Base-by-base conservation (phyloP, 92 coral and sea anemone genomes). In the Porites evermanni region DNA sequence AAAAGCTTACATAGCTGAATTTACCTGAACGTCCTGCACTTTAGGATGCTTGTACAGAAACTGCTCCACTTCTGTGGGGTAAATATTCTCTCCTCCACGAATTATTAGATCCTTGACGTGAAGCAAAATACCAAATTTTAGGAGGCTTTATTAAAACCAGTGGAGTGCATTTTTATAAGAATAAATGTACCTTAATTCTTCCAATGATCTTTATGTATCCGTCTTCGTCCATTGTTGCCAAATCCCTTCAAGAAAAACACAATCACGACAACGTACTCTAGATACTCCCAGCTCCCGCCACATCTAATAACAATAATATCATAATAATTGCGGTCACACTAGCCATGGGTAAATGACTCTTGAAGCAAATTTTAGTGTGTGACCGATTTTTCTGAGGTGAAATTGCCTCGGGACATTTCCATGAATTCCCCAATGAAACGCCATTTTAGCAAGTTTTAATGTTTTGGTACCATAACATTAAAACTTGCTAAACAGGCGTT, bases 51-150 rank as follows among this genome's bases (percentile, higher is more conserved):
- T 95, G 92, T 97, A 91, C 65, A 97, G 82, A 79, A 97, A 97
- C 88, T 97, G 97, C 79, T 97, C 99, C 53, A 97, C 87, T 91
- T 97, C 99, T 58, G 97, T 93, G 26, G 99, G 99, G 75, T 95
- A 97, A 16, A 97, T 90, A 80, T 97, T 97, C 79, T 93, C 97
- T 66, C 99, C 99, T 79, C 99, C 99, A 65, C 99, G 89, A 64
- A 97, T 95, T 59, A 97, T 88, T 65, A 97, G 88, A 82, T 97
- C 99, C 99, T 97, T 6, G 12, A 60, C 51, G 11, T 66, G 0
- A 74, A 61, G 11, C 58, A 29, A 26, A 32, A 21, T 14, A 79
- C 20, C 13, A 79, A 79, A 14, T 38, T 29, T 53, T 6, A 70
- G 24, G 60, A 63, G 1, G 19, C 67, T 63, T 63, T 20, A 63